A percentile compares a stretch with the other conserved stretches of the same genome.
These are phyloP conservation scores for Pseudochaenichthys georgianus DNA, from an alignment of 2,797 vertebrate species.

Conservation along the genomic window DNA sequence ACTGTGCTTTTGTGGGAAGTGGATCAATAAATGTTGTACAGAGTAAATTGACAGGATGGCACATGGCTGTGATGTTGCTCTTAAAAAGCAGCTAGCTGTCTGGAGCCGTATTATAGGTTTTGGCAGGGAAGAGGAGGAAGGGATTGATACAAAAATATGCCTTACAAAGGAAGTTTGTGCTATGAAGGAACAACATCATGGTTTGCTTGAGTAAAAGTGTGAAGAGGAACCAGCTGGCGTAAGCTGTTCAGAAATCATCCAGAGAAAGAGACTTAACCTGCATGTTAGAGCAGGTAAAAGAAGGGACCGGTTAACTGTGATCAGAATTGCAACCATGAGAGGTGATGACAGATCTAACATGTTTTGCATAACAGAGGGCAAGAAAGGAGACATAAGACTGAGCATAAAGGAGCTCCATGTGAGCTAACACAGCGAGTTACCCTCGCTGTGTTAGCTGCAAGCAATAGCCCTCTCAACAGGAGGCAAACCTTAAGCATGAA, in stretches of 20 bases:
- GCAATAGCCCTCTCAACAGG: constrained; percentile 43
- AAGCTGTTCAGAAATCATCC: constrained; percentile 13
- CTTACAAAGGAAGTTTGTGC: constrained; percentile 15
- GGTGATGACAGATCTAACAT: constrained; percentile 33
- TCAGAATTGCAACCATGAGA: constrained; percentile 15
- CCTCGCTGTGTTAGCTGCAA: constrained; percentile 14
- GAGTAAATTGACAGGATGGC: constrained; percentile 67
- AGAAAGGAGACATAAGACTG: constrained; percentile 1
- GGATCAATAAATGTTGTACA: constrained; percentile 64
- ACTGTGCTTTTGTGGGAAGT: constrained; percentile 59
- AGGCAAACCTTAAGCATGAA: constrained; percentile 36
- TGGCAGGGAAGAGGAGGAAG: constrained; percentile 22
- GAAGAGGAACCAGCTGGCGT: neutral
- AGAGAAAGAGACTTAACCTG: constrained; percentile 33
- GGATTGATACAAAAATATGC: constrained; percentile 38
- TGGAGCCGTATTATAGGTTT: constrained; percentile 42
- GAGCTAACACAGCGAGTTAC: too few relatives aligned
- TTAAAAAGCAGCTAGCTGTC: constrained; percentile 56
- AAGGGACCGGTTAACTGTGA: constrained; percentile 16
- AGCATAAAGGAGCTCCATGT: neutral
- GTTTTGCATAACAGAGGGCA: constrained; percentile 18
- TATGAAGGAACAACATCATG: constrained; percentile 21
- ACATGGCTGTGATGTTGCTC: constrained; percentile 59
- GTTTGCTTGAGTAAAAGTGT: constrained; percentile 12
- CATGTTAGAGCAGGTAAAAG: constrained; percentile 26